phyloP scores from a whole-genome alignment of 2,113 vertebrate genomes.

The Mesocricetus auratus region DNA sequence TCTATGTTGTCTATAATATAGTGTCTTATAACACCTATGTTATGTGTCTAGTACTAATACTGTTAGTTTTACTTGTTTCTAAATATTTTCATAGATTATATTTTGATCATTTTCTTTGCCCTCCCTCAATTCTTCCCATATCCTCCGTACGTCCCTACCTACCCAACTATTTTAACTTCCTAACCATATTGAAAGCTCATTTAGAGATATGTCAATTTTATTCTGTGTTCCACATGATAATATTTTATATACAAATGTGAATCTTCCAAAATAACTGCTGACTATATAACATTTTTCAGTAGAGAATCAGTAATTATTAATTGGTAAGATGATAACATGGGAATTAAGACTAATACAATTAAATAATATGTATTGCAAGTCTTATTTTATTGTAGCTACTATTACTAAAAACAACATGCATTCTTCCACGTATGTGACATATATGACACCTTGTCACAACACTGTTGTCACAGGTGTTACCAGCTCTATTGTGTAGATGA shows the following conservation, averaged over 20 bases:
- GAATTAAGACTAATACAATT: not conserved
- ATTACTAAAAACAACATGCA: slow-evolving; percentile 51
- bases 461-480: not conserved
- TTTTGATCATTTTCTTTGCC: not conserved
- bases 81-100: not conserved
- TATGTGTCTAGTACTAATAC: not conserved
- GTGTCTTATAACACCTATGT: not conserved
- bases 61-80: slow-evolving; percentile 33
- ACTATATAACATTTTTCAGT: not conserved
- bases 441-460: not conserved
- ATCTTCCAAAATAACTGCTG: not conserved
- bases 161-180: slow-evolving; percentile 22
- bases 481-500: slow-evolving; percentile 37
- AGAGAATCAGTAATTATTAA: not conserved
- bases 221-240: slow-evolving; percentile 28
- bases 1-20: slow-evolving; percentile 18
- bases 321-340: not conserved
- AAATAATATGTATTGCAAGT: not conserved
- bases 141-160: not conserved
- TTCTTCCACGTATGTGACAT: not conserved
- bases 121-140: not conserved
- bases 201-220: not conserved
- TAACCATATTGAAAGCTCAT: not conserved
- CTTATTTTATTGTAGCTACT: slow-evolving; percentile 20
- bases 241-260: not conserved